Evolutionary conservation across 2,797 vertebrate species (phyloP).

Genomic region (Pseudocheirus occidentalis): DNA sequence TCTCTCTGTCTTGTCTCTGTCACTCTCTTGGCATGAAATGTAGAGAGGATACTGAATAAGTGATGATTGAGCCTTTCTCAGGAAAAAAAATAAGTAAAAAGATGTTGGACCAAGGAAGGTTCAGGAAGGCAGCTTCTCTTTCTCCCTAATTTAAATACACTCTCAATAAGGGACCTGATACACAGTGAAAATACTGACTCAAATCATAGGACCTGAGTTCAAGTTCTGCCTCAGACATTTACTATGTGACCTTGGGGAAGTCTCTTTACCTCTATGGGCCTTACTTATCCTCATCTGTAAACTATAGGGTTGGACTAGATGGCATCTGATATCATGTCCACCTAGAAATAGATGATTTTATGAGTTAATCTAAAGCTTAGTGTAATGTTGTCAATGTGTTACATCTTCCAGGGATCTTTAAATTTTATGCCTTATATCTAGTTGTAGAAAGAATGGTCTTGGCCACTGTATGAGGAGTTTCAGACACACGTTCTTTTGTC

Average conservation of each 20-base stretch:
- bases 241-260: background rate
- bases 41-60: background rate
- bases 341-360: background rate
- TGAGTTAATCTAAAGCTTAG: background rate
- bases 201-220: background rate
- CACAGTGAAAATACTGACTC: background rate
- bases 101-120: background rate
- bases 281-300: background rate
- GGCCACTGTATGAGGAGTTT: background rate
- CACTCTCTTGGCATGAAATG: background rate
- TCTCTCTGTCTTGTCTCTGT: background rate
- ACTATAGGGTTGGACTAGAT: background rate
- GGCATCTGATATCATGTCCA: background rate
- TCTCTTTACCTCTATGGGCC: background rate
- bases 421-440: background rate
- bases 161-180: background rate
- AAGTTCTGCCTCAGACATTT: background rate
- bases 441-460: background rate
- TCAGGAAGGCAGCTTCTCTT: background rate
- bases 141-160: background rate
- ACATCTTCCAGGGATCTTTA: background rate
- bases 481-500: background rate
- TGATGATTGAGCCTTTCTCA: background rate
- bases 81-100: background rate
- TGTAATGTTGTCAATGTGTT: background rate